phyloP scores from a whole-genome alignment of 1,140 invertebrate genomes.

The Sipha flava region DNA sequence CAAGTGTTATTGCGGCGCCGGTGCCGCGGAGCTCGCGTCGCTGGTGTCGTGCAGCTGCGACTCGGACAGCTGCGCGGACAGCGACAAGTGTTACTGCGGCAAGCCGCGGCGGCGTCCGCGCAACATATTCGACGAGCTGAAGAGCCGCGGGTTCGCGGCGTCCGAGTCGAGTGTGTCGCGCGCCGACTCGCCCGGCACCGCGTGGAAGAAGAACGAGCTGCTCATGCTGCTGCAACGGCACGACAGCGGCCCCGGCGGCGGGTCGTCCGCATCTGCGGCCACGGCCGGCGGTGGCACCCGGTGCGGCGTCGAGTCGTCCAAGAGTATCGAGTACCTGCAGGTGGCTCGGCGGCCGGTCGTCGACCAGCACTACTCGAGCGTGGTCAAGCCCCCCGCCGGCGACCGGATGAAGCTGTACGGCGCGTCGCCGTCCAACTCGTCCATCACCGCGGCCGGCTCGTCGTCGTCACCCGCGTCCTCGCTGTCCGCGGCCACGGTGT shows the following conservation, averaged over 20 bases:
- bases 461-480: neutral
- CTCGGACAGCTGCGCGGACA: slow-evolving; percentile 4
- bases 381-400: neutral
- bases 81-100: slow-evolving; percentile 39
- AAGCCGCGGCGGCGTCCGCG: neutral
- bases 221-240: neutral
- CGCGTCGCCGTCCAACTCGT: neutral
- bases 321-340: slow-evolving; percentile 33
- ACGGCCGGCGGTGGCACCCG: neutral
- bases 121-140: slow-evolving; percentile 46
- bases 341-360: neutral
- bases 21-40: slow-evolving; percentile 45
- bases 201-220: slow-evolving; percentile 40
- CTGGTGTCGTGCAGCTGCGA: slow-evolving; percentile 27
- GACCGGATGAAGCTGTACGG: neutral
- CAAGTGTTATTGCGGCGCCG: slow-evolving; percentile 72
- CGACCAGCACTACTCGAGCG: neutral
- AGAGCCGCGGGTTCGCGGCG: slow-evolving; percentile 49
- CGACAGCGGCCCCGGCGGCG: neutral
- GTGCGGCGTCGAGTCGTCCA: slow-evolving; percentile 23
- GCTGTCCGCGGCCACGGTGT: neutral
- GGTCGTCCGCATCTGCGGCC: neutral
- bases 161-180: slow-evolving; percentile 46
- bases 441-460: neutral
- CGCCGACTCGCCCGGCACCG: slow-evolving; percentile 38